Base-by-base conservation (phyloP, 2,888 invertebrate genomes). In the Macropis europaea region DNA sequence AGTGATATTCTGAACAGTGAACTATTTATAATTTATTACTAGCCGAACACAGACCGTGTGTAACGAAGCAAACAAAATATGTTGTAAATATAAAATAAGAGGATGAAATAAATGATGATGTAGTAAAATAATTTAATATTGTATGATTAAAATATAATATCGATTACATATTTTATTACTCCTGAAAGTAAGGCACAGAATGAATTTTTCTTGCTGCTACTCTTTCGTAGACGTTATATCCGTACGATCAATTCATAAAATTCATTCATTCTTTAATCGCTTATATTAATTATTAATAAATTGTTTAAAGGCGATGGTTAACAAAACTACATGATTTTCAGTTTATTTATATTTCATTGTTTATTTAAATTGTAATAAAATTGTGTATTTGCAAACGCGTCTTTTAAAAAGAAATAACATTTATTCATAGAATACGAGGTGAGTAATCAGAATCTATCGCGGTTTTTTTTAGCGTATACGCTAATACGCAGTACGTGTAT, bases 21-120 rank as follows among this genome's bases (percentile, higher is more conserved):
- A 76, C 81, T 84, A 86, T 87, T 87, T 87, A 87, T 88, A 88
- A 87, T 87, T 88, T 88, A 88, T 85, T 87, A 84, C 74, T 84
- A 81, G 81, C 78, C 47, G 76, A 81, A 77, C 76, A 79, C 76
- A 77, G 78, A 72, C 43, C 47, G 40, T 42, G 43, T 32, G 73
- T 79, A 68, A 71, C 57, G 74, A 74, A 72, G 43, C 32, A 53
- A 62, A 70, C 26, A 54, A 69, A 68, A 59, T 59, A 77, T 54
- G 40, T 72, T 77, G 72, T 77, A 84, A 80, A 77, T 75, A 80
- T 73, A 75, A 74, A 71, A 48, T 81, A 71, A 75, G 56, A 59
- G 54, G 67, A 56, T 53, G 48, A 74, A 80, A 75, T 77, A 77
- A 68, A 77, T 72, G 54, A 40, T 57, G 40, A 77, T 63, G 61